phyloP scores from a whole-genome alignment of 2,113 vertebrate species.

The Zapornia atra region DNA sequence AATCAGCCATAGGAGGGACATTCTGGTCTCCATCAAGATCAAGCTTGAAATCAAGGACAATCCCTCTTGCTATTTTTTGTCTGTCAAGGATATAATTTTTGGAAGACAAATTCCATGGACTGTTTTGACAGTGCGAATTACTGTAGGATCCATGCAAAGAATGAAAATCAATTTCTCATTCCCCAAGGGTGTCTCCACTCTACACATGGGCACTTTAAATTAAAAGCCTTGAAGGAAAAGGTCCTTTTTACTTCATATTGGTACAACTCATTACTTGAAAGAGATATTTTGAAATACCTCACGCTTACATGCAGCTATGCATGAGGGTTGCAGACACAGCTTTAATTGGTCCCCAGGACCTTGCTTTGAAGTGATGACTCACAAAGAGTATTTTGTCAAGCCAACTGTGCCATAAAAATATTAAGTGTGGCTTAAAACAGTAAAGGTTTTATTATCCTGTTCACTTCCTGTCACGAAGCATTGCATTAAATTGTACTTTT shows the following conservation, averaged over 20 bases:
- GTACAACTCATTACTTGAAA: constrained; percentile 34
- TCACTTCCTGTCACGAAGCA: constrained; percentile 78
- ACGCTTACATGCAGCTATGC: neutral
- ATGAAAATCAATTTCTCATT: constrained; percentile 40
- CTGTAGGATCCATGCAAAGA: neutral
- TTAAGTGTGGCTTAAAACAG: constrained; percentile 76
- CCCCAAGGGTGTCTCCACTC: neutral
- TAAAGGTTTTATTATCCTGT: constrained; percentile 78
- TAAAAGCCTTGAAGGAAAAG: neutral
- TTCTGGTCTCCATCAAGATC: neutral
- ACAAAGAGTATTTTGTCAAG: constrained; percentile 76
- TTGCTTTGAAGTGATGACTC: constrained; percentile 78
- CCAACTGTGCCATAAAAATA: constrained; percentile 76
- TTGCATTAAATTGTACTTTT: constrained; percentile 77
- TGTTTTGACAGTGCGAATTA: neutral
- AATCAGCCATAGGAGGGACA: neutral
- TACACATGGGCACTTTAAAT: neutral
- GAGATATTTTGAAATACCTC: constrained; percentile 47
- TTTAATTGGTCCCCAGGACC: constrained; percentile 72
- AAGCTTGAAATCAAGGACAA: neutral
- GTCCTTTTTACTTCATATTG: neutral
- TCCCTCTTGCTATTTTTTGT: neutral
- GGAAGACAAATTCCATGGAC: neutral
- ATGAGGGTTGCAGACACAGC: constrained; percentile 41
- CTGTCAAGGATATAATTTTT: neutral